Base-by-base conservation (phyloP, 2,888 invertebrate genomes). In the Cerastis rubricosa region DNA sequence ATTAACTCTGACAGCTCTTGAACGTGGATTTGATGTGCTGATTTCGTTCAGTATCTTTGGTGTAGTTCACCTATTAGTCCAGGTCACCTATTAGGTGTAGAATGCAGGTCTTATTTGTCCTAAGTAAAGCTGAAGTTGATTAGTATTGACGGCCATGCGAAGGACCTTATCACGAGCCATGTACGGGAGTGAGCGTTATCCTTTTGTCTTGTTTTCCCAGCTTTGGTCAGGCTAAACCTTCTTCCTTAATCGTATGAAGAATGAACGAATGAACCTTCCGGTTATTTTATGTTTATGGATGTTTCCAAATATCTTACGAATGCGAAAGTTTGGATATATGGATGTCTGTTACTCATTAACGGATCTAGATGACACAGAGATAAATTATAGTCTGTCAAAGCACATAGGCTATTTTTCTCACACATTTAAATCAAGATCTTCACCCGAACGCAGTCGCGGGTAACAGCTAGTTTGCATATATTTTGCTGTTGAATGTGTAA, bases 11-110 rank as follows among this genome's bases (percentile, higher is more conserved):
- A 61, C 61, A 19, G 35, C 19, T 35, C 9, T 61, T 61, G 35
- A 61, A 19, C 5, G 11, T 63, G 5, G 22, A 2, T 63, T 63
- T 22, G 35, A 40, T 63, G 5, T 40, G 5, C 29, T 19, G 8
- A 63, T 40, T 19, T 35, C 19, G 35, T 61, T 9, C 35, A 19
- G 35, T 61, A n/a, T 29, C 29, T n/a, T 19, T 59, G 29, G 61
- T 19, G 57, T 25, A 57, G 25, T 54, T n/a, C 17, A 59, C 59
- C 17, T n/a, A n/a, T 59, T 29, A 4, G 17, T 61, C 61, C 19
- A 35, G 35, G 22, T 35, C 0, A 11, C 11, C 1, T 35, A 0
- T 19, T 35, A 35, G 22, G 0, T 35, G 61, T 22, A 11, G 1
- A 64, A 54, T 54, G 25, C 17, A 61, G 1, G 11, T 43, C 9